phyloP scores from a whole-genome alignment of 2,888 invertebrate genomes.

The Hirtodrosophila cameraria region DNA sequence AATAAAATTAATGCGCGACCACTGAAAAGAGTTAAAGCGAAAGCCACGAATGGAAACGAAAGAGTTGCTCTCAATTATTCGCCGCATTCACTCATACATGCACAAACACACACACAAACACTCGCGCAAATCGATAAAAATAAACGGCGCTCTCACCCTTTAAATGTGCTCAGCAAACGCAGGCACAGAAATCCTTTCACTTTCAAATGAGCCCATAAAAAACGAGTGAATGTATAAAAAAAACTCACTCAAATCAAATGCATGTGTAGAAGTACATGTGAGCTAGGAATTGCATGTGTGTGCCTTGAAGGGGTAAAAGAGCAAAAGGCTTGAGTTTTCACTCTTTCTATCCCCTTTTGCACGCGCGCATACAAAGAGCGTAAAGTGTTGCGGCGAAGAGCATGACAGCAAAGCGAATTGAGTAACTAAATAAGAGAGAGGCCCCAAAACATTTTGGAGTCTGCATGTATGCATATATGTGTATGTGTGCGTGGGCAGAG shows the following conservation, averaged over 20 bases:
- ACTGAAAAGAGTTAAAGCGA: slow-evolving; percentile 70
- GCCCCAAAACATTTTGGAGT: slow-evolving; percentile 26
- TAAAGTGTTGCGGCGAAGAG: slow-evolving; percentile 46
- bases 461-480: slow-evolving; percentile 1
- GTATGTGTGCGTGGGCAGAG: slow-evolving; percentile 8
- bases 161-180: slow-evolving; percentile 18
- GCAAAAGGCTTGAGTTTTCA: slow-evolving; percentile 49
- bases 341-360: slow-evolving; percentile 47
- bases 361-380: slow-evolving; percentile 21
- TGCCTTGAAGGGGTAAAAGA: slow-evolving; percentile 55
- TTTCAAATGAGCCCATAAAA: slow-evolving; percentile 57
- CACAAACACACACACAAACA: slow-evolving; percentile 16
- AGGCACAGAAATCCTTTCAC: slow-evolving; percentile 65
- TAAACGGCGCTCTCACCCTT: slow-evolving; percentile 45
- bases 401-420: slow-evolving; percentile 37
- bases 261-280: too few species aligned
- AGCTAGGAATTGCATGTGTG: too few species aligned
- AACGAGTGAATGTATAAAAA: slow-evolving; percentile 42
- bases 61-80: slow-evolving; percentile 54
- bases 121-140: slow-evolving; percentile 60
- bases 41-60: slow-evolving; percentile 60
- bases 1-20: slow-evolving; percentile 68
- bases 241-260: slow-evolving; percentile 55
- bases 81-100: slow-evolving; percentile 42
- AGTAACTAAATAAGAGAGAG: slow-evolving; percentile 45